Base-by-base conservation (phyloP, 2,113 vertebrate species). In the Ochotona princeps region DNA sequence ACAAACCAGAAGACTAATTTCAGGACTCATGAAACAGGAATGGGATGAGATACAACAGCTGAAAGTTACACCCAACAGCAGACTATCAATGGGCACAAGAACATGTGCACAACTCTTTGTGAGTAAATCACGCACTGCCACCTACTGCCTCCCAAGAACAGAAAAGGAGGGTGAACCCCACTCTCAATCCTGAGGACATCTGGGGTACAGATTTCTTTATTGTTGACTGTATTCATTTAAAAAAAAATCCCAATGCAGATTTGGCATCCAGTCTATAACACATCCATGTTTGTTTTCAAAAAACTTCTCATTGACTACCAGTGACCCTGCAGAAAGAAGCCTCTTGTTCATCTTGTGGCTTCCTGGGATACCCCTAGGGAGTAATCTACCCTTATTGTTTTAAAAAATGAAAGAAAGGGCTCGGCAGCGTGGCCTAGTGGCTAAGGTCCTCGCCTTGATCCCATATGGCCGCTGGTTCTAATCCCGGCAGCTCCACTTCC, bases 271-370 rank as follows among this genome's bases (percentile, higher is more conserved):
- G 73, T 54, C 79, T 73, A 23, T 73, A 67, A 72, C 32, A 83
- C n/a, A 23, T 2, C 83, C 30, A 35, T 54, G 28, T 92, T 80
- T 85, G 51, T 35, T 80, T n/a, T 44, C 35, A 81, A 86, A 86
- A 94, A 69, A 89, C 38, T 87, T 94, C 86, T 65, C 63, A 83
- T 23, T 61, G 60, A 47, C 5, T 12, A 74, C 70, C 8, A 73
- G 73, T 57, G 20, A 54, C 25, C 25, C 44, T 82, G 23, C 73
- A 89, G 57, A 38, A 95, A 78, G 57, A 95, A 61, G 74, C 8
- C 57, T 88, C n/a, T 8, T 51, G 83, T 84, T 78, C 57, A 92
- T 49, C 25, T 20, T 60, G 44, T 47, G 32, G 32, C 75, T 90
- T 85, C 60, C 67, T 38, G 65, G 78, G 83, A 18, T 69, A 38